Conservation (phyloP, 2,888 invertebrate species). For the Heliothis peltigera region DNA sequence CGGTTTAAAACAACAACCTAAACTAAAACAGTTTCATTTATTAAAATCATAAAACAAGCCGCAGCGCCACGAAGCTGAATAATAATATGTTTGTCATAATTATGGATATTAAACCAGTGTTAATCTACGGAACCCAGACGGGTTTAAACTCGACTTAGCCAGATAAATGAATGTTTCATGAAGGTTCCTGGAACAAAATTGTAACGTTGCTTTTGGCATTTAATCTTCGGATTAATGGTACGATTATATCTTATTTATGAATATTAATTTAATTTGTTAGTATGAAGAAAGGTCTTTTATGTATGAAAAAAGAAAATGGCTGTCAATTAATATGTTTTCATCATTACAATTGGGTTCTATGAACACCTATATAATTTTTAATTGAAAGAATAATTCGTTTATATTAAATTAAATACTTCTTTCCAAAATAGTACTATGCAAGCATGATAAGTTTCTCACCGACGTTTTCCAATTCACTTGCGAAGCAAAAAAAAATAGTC, state of each 20-base stretch:
- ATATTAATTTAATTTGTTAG: background rate
- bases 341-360: too few species aligned
- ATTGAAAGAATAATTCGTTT: too few species aligned
- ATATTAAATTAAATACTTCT: too few species aligned
- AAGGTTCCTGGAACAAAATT: slow-evolving; percentile 30
- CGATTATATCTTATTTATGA: slow-evolving; percentile 3
- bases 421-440: too few species aligned
- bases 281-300: background rate
- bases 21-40: slow-evolving; percentile 1
- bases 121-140: slow-evolving; percentile 49
- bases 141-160: slow-evolving; percentile 48
- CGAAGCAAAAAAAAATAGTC: too few species aligned
- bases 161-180: slow-evolving; percentile 59
- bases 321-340: background rate
- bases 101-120: slow-evolving; percentile 52
- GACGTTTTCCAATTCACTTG: too few species aligned
- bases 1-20: background rate
- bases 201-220: slow-evolving; percentile 28
- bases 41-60: slow-evolving; percentile 27
- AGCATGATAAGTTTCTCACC: too few species aligned
- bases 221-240: background rate
- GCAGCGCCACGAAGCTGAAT: slow-evolving; percentile 26
- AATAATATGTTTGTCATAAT: slow-evolving; percentile 48
- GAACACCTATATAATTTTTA: too few species aligned
- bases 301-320: background rate